Base-by-base conservation (phyloP, 2,888 invertebrate species). In the Drosophila bunnanda region DNA sequence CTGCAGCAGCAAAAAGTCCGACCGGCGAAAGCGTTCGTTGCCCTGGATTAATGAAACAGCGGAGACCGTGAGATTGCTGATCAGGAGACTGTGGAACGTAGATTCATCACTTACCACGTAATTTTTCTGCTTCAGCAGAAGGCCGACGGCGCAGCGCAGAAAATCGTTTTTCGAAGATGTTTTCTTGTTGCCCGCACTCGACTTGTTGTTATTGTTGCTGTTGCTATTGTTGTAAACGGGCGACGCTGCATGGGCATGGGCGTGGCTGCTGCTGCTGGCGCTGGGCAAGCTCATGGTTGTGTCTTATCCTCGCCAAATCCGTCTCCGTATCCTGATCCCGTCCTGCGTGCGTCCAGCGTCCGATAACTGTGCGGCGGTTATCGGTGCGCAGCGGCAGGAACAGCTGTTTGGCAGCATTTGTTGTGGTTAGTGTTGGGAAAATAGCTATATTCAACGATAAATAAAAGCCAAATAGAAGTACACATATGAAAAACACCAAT, bases 11-110 rank as follows among this genome's bases (percentile, higher is more conserved):
- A 93, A 92, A 78, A 93, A 93, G 74, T 94, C 94, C 2, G 93
- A 93, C 87, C 94, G 94, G 59, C 94, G 94, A 87, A 94, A 94
- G 73, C 94, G 91, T 84, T 95, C 95, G 74, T 93, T 93, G 82
- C 95, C 94, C 95, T 95, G 83, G 32, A 87, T 92, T 20, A 46
- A 4, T 1, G 0, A 4, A 13, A 43, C 13, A 15, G 20, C 15
- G 28, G 0, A 91, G 10, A 9, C 15, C 12, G 20, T 20, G 20
- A 13, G 15, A n/a, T 9, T 25, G 9, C 36, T 13, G 13, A 32
- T 28, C 22, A 15, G 2, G 12, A 22, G 2, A 22, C 2, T 43
- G 20, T 34, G 13, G 17, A 34, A 20, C 3, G 9, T 9, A 15
- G 2, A 28, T 30, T 17, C n/a, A 5, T 28, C 39, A 81, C 81